Evolutionary conservation across 1,140 invertebrate genomes (phyloP).

Genomic region (Apis florea): DNA sequence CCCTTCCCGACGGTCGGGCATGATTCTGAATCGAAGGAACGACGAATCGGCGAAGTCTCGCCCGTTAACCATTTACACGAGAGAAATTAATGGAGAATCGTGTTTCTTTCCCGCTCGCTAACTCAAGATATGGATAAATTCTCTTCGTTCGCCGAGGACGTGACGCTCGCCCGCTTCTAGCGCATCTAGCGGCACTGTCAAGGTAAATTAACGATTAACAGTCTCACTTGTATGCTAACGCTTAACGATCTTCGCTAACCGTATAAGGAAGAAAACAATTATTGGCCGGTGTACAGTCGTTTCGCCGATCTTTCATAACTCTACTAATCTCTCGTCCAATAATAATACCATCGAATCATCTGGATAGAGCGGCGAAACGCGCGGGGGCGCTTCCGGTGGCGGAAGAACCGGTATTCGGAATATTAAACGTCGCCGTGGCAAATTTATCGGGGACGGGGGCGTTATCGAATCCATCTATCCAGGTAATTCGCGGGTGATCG

Average conservation of each 20-base stretch:
- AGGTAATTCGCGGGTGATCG: conserved; percentile 44
- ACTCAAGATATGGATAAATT: conserved; percentile 78
- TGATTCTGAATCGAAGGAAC: conserved; percentile 25
- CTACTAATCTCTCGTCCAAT: conserved; percentile 6
- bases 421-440: conserved; percentile 21
- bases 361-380: background rate
- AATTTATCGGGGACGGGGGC: conserved; percentile 1
- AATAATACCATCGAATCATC: background rate
- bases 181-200: conserved; percentile 81
- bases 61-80: background rate
- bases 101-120: conserved; percentile 52
- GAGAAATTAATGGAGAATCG: conserved; percentile 34
- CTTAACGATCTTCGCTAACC: background rate
- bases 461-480: conserved; percentile 46
- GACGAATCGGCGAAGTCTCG: background rate
- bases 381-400: background rate
- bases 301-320: background rate
- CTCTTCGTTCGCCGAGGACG: conserved; percentile 79
- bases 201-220: conserved; percentile 71
- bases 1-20: background rate
- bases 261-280: background rate
- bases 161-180: conserved; percentile 80
- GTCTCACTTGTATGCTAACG: background rate
- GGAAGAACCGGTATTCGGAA: background rate
- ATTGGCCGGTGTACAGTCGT: background rate